Conservation (phyloP, 2,888 invertebrate species). For the Pyralis farinalis region DNA sequence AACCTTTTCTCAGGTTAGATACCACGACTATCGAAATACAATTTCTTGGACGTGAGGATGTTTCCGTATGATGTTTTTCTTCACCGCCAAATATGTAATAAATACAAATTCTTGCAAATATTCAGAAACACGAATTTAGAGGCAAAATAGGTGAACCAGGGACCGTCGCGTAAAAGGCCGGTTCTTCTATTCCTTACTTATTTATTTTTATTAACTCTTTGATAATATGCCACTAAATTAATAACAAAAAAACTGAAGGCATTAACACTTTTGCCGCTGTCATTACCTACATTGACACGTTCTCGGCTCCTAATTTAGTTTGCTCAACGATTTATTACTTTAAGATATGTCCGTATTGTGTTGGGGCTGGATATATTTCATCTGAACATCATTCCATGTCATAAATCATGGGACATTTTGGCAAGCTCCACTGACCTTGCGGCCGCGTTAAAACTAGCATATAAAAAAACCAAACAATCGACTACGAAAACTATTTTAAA, state of each 20-base stretch:
- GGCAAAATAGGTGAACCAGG: too few relatives aligned
- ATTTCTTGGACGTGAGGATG: too few relatives aligned
- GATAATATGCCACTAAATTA: too few relatives aligned
- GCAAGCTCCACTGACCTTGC: constrained; percentile 37
- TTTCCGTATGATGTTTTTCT: too few relatives aligned
- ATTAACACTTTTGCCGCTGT: constrained; percentile 7
- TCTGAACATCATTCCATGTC: constrained; percentile 8
- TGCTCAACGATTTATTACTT: constrained; percentile 36
- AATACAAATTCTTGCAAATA: too few relatives aligned
- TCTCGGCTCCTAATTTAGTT: constrained; percentile 34
- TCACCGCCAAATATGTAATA: too few relatives aligned
- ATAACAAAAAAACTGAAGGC: background rate
- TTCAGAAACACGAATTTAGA: too few relatives aligned
- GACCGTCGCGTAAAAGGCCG: too few relatives aligned
- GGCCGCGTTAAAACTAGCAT: constrained; percentile 31
- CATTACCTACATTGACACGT: constrained; percentile 27
- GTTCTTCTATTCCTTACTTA: too few relatives aligned
- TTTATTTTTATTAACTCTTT: too few relatives aligned
- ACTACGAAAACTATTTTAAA: constrained; percentile 36
- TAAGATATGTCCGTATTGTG: constrained; percentile 31
- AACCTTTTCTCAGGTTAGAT: too few relatives aligned
- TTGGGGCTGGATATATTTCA: constrained; percentile 10
- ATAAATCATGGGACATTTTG: constrained; percentile 9
- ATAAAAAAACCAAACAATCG: constrained; percentile 38
- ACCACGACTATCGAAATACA: too few relatives aligned